A percentile compares a stretch with the other conserved stretches of the same genome.
These are phyloP conservation scores for Ormyrus pomaceus DNA, from an alignment of 2,888 invertebrate species.

Conservation along the genomic window DNA sequence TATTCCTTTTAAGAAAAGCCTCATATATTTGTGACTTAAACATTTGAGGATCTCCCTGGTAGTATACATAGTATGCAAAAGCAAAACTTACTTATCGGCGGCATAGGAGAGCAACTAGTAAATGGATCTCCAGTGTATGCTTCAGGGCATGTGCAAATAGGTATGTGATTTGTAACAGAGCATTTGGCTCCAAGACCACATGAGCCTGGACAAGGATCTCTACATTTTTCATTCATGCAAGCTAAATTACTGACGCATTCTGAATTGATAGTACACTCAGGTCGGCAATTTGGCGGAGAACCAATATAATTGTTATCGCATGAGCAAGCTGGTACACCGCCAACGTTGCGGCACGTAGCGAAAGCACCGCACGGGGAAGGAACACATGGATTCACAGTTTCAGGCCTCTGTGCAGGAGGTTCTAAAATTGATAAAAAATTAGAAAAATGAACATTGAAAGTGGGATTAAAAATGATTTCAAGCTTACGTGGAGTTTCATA, in stretches of 20 bases:
- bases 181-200: conserved; percentile 80
- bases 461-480: background rate
- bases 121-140: conserved; percentile 69
- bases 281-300: conserved; percentile 84
- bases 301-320: conserved; percentile 81
- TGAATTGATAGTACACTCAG: conserved; percentile 87
- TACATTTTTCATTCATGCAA: conserved; percentile 85
- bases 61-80: no score
- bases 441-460: background rate
- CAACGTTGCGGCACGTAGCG: conserved; percentile 78
- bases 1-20: background rate
- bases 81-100: conserved; percentile 25
- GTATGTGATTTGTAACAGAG: conserved; percentile 74
- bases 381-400: conserved; percentile 76
- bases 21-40: no score
- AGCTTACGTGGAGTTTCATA: conserved; percentile 39
- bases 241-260: conserved; percentile 85
- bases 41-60: no score
- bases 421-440: background rate
- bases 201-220: conserved; percentile 82
- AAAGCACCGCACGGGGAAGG: conserved; percentile 83
- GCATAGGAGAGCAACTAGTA: conserved; percentile 45
- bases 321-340: conserved; percentile 77
- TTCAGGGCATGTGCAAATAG: conserved; percentile 73
- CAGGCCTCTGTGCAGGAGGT: background rate